Base-by-base conservation (phyloP, 2,797 vertebrate genomes). In the Halcyon badia region DNA sequence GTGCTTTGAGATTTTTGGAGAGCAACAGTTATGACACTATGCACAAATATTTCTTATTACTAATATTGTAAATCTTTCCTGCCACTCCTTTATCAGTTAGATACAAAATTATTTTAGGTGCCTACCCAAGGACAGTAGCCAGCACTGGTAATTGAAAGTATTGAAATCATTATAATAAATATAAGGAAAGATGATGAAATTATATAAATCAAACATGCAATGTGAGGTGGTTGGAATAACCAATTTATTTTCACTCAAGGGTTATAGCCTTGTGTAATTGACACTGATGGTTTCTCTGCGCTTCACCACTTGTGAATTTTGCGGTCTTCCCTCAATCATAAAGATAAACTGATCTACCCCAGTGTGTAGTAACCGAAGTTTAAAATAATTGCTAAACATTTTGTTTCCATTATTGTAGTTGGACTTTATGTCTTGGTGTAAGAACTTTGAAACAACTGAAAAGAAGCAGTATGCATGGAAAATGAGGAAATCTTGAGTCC, bases 181-280 rank as follows among this genome's bases (percentile, higher is more conserved):
- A 87, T n/a, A 78, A 84, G 72, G 58, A 70, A 60, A 80, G 22
- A 51, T 39, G 48, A 93, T 91, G 62, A 83, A 79, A 83, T 0
- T 1, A 18, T 46, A 81, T 95, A 95, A 97, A 95, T 96, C 95
- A 96, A 84, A 90, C 46, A 83, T 41, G 37, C 33, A 89, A 9
- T 46, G 61, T 75, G 75, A 5, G 2, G 60, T 82, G 54, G 49
- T 75, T 17, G 4, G 57, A 94, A 94, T 81, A 97, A 92, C 58
- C 79, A 85, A 95, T 96, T 89, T 96, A 89, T 95, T 95, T 96
- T 96, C 86, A 93, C 48, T 84, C 64, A 75, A 49, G 71, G 52
- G 75, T 75, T 87, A 92, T 30, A 83, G 25, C 39, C 77, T 89
- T 68, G 13, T 69, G 62, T 95, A 95, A 95, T 76, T 90, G 86